Conservation (phyloP, 1,140 invertebrate species). For the Whitmania pigra region DNA sequence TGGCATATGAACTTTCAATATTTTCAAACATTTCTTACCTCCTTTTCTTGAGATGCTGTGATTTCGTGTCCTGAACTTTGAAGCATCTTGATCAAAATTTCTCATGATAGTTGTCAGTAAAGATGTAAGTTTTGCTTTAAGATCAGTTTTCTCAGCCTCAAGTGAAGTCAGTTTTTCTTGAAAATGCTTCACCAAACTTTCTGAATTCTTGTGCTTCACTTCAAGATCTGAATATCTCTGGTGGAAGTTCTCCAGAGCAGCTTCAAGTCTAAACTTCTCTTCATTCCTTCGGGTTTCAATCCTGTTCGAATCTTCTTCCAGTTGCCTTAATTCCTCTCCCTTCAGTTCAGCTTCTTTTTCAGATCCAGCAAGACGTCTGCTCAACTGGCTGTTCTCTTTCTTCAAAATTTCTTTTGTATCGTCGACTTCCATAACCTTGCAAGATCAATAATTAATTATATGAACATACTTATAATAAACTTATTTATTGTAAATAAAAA, state of each 20-base stretch:
- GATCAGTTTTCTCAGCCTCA: constrained; percentile 1
- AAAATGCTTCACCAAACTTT: not conserved
- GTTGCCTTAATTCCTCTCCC: too few species aligned
- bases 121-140: not conserved
- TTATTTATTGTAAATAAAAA: too few species aligned
- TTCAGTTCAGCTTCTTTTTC: too few species aligned
- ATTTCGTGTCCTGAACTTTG: not conserved
- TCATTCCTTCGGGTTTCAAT: not conserved
- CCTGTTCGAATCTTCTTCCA: not conserved
- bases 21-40: not conserved
- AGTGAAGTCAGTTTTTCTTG: not conserved
- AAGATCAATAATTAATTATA: too few species aligned
- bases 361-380: too few species aligned
- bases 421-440: too few species aligned
- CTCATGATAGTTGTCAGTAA: not conserved
- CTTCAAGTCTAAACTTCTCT: constrained; percentile 1
- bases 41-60: not conserved
- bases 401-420: too few species aligned
- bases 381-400: too few species aligned
- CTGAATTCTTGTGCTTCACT: not conserved
- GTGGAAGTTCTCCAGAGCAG: not conserved
- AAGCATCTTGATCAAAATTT: not conserved
- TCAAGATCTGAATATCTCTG: not conserved
- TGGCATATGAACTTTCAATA: too few species aligned
- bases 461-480: too few species aligned